These are phyloP conservation scores for Tachysurus vachellii DNA, from an alignment of 2,113 vertebrate species.

Conservation along the genomic window DNA sequence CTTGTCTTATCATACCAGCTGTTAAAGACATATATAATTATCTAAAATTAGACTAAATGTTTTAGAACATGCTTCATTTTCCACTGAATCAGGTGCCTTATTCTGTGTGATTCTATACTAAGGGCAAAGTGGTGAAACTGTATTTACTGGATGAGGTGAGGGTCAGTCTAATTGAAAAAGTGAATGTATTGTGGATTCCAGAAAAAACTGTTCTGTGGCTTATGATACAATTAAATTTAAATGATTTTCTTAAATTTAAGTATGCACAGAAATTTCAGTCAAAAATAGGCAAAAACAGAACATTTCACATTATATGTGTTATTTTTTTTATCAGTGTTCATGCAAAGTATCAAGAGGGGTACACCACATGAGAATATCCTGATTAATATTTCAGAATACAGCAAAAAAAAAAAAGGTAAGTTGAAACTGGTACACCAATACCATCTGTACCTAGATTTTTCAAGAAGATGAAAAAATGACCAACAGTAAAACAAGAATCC, in stretches of 20 bases:
- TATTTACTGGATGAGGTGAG: not conserved
- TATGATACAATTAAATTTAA: no score
- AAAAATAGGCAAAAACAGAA: not conserved
- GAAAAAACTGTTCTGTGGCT: not conserved
- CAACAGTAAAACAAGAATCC: not conserved
- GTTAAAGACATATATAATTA: slow-evolving; percentile 67
- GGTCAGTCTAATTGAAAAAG: not conserved
- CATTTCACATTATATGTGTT: not conserved
- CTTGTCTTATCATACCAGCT: slow-evolving; percentile 61
- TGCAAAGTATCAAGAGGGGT: not conserved
- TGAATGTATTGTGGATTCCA: not conserved
- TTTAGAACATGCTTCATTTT: slow-evolving; percentile 43
- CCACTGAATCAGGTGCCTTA: slow-evolving; percentile 24
- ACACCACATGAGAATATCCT: not conserved
- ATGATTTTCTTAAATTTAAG: no score
- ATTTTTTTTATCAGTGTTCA: not conserved
- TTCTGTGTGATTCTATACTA: not conserved
- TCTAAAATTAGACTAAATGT: slow-evolving; percentile 62
- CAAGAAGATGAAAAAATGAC: not conserved
- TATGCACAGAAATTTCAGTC: no score
- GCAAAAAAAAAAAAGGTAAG: not conserved
- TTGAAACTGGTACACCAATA: not conserved
- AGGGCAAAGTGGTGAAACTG: not conserved
- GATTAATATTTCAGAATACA: not conserved
- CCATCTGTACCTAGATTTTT: not conserved